Conservation (phyloP, 2,888 invertebrate genomes). For the Epistrophe grossulariae region DNA sequence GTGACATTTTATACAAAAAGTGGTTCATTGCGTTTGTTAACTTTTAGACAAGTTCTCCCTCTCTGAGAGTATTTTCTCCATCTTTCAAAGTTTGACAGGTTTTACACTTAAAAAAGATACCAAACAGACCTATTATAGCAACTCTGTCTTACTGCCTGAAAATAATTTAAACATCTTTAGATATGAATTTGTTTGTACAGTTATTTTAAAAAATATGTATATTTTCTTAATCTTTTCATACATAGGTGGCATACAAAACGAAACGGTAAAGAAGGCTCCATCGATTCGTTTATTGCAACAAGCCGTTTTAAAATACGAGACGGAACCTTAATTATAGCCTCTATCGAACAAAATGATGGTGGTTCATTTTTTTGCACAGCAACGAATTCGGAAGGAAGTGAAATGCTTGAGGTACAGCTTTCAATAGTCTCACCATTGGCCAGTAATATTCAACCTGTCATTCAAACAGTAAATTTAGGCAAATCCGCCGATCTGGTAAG, state of each 20-base stretch:
- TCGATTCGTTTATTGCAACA: conserved; percentile 83
- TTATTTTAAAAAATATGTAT: not conserved
- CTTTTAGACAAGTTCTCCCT: too few relatives aligned
- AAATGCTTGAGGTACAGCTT: conserved; percentile 85
- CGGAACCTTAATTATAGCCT: conserved; percentile 85
- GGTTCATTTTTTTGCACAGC: conserved; percentile 85
- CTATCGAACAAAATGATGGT: conserved; percentile 84
- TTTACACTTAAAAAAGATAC: too few relatives aligned
- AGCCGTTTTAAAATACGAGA: conserved; percentile 84
- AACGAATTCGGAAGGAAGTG: conserved; percentile 85
- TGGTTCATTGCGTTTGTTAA: too few relatives aligned
- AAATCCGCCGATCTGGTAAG: conserved; percentile 90
- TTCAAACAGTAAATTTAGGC: conserved; percentile 91
- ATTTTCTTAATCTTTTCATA: not conserved
- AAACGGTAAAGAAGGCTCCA: conserved; percentile 84
- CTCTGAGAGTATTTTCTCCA: too few relatives aligned
- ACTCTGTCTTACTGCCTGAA: too few relatives aligned
- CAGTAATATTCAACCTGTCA: conserved; percentile 90
- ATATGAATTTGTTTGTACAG: too few relatives aligned
- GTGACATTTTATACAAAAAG: too few relatives aligned
- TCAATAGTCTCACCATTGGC: conserved; percentile 88
- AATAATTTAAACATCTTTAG: too few relatives aligned
- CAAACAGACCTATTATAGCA: too few relatives aligned
- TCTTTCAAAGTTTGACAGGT: too few relatives aligned
- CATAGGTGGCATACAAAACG: conserved; percentile 85